These are phyloP conservation scores for Heteromormyrus szaboi DNA, from an alignment of 2,797 vertebrate species.

Conservation along the genomic window DNA sequence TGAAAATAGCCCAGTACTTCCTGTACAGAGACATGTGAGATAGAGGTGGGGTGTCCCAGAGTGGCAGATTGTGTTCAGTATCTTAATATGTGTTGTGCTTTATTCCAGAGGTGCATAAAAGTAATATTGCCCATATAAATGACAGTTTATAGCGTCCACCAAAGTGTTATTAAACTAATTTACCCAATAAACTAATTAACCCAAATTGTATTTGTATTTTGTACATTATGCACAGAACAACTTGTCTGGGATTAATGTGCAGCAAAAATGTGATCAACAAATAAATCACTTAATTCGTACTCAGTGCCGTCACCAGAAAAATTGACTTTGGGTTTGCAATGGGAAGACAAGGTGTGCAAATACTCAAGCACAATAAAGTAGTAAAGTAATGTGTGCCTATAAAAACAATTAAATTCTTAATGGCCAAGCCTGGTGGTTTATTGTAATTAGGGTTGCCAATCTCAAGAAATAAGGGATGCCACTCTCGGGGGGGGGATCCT, in stretches of 20 bases:
- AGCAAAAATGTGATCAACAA: neutral
- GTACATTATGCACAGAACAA: slow-evolving; percentile 1
- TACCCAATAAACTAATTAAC: too few relatives aligned
- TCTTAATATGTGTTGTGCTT: slow-evolving; percentile 26
- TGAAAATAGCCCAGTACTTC: slow-evolving; percentile 47
- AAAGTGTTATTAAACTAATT: slow-evolving; percentile 32
- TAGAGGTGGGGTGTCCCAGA: slow-evolving; percentile 4
- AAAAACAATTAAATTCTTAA: neutral
- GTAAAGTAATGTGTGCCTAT: neutral
- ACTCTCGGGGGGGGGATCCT: neutral
- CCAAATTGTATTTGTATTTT: slow-evolving; percentile 10
- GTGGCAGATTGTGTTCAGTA: slow-evolving; percentile 15
- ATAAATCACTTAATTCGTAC: neutral
- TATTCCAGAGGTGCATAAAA: slow-evolving; percentile 14
- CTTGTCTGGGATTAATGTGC: neutral
- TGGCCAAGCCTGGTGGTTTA: neutral
- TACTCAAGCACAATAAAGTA: neutral
- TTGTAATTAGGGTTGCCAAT: neutral
- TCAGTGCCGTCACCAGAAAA: neutral
- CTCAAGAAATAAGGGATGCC: neutral
- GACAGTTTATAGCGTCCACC: slow-evolving; percentile 31
- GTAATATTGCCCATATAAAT: slow-evolving; percentile 29
- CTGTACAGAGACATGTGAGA: slow-evolving; percentile 31
- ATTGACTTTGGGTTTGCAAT: neutral
- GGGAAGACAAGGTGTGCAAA: neutral